phyloP scores from a whole-genome alignment of 2,888 invertebrate genomes.

The Tenthredo notha region DNA sequence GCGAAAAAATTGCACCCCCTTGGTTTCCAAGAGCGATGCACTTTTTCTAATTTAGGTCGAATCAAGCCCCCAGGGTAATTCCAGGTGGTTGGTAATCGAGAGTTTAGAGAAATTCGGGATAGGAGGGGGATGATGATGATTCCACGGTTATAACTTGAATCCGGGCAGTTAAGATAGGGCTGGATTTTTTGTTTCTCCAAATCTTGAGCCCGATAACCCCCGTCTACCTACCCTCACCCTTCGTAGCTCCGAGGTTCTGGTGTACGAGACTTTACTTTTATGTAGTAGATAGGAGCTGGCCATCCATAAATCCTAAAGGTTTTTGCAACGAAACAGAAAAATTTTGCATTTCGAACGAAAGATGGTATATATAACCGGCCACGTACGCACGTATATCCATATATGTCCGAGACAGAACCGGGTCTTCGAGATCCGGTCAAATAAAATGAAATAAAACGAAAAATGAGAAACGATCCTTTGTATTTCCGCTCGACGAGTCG shows the following conservation, averaged over 20 bases:
- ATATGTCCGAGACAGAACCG: slow-evolving; percentile 43
- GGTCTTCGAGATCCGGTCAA: neutral
- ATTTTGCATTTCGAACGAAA: slow-evolving; percentile 60
- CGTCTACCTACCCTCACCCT: neutral
- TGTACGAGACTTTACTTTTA: slow-evolving; percentile 36
- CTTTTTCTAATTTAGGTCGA: neutral
- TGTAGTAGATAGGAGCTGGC: slow-evolving; percentile 39
- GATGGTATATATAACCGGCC: neutral
- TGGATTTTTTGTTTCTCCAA: slow-evolving; percentile 22
- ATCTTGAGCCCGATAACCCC: slow-evolving; percentile 45
- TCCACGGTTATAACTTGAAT: slow-evolving; percentile 30
- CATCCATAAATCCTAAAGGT: slow-evolving; percentile 61
- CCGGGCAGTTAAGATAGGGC: slow-evolving; percentile 37
- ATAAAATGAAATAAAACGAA: slow-evolving; percentile 14
- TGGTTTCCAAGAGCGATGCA: neutral
- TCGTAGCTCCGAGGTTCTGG: neutral
- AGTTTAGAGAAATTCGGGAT: neutral
- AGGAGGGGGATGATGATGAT: neutral
- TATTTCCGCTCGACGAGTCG: neutral
- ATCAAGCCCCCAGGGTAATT: neutral
- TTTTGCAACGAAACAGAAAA: slow-evolving; percentile 59
- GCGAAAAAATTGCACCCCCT: neutral
- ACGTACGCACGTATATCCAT: neutral
- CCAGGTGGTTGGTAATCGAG: neutral
- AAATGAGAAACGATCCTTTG: slow-evolving; percentile 60